A percentile compares a stretch with the other conserved stretches of the same genome.
Evolutionary conservation across 2,888 invertebrate genomes (phyloP).

Genomic region (Smittia sp.): DNA sequence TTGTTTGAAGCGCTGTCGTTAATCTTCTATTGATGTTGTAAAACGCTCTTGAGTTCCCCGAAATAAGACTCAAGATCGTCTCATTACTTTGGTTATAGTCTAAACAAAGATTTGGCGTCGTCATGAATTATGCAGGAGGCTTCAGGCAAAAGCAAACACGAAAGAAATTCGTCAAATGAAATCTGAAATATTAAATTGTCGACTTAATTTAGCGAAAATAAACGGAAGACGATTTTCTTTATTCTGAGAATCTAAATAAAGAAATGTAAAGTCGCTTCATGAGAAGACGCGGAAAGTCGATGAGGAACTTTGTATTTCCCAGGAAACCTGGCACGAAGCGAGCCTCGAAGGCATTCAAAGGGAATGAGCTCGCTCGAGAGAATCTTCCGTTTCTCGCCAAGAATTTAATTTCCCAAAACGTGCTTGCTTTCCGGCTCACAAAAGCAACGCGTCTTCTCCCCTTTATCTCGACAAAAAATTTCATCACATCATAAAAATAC

Average conservation of each 20-base stretch:
- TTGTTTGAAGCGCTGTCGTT: background rate
- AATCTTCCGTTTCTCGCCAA: background rate
- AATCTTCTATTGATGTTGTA: background rate
- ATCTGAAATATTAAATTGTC: background rate
- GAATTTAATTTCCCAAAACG: background rate
- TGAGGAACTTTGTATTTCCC: too few species aligned
- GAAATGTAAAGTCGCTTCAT: too few species aligned
- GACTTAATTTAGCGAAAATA: background rate
- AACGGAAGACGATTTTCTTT: background rate
- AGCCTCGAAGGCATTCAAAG: too few species aligned
- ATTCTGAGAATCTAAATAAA: background rate
- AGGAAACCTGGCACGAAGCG: too few species aligned
- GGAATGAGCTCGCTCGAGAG: too few species aligned
- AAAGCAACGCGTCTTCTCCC: background rate
- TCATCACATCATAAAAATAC: background rate
- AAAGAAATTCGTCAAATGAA: background rate
- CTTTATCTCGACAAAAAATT: background rate
- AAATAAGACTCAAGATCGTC: background rate
- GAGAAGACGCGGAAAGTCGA: too few species aligned
- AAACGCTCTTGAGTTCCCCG: background rate
- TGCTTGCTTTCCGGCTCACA: background rate
- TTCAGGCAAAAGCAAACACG: background rate
- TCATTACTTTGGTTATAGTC: background rate
- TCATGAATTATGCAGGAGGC: background rate
- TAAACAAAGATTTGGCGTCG: background rate